Evolutionary conservation across 2,797 vertebrate species (phyloP), one percentile per base, ranked within the genome.

Genomic region (Dendrocincla fuliginosa): DNA sequence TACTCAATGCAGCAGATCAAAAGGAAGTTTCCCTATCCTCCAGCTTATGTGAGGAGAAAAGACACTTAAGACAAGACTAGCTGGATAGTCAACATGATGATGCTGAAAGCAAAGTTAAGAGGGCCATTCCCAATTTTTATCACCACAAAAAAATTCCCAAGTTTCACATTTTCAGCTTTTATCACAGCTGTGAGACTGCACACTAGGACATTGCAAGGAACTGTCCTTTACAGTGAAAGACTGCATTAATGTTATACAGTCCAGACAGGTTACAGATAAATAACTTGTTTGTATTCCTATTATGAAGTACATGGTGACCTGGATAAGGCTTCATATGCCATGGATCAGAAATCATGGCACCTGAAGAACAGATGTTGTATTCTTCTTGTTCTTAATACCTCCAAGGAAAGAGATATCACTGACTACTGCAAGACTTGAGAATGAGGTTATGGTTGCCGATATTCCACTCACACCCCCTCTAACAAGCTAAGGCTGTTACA

Each of bases 241-340:
- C 33, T 84, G 46, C 33, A 67, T 5, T 55, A 17, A 42, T 4
- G 19, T 64, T 35, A 56, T 3, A 39, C 2, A 64, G 33, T 23
- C 37, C 0, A 2, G 5, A 83, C 24, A 35, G 4, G 41, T 46
- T 67, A 42, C 0, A 2, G 27, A 65, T 25, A 44, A 5, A 33
- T 50, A 70, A 39, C 22, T 14, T 63, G 41, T 70, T 77, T 9
- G 5, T n/a, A 75, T 11, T 56, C 24, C 10, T 20, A 6, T 44
- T 35, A 63, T 16, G 16, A 77, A 74, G 25, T 70, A 74, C 4
- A 6, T 16, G 32, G 50, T 83, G 39, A 65, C 37, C 46, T 68
- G 32, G 30, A 15, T 41, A 84, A 78, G 42, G 53, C 8, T 84
- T 78, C 46, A 44, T 9, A 64, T 10, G 33, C 20, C 42, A 39